Base-by-base conservation (phyloP, 2,797 vertebrate genomes). In the Lagocephalus sceleratus region DNA sequence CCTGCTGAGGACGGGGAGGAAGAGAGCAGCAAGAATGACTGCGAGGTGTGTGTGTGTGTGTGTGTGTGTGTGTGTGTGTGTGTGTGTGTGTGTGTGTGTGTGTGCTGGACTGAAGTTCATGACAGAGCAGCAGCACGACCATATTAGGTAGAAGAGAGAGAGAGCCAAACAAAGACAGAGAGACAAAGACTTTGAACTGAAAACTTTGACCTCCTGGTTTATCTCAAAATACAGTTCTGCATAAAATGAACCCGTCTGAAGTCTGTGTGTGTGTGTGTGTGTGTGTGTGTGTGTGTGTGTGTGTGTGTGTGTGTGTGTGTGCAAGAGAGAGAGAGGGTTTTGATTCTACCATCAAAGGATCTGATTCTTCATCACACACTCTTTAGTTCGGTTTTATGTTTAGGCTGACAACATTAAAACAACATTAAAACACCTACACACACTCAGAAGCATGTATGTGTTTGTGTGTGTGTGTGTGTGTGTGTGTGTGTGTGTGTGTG, bases 101-200 rank as follows among this genome's bases (percentile, higher is more conserved):
- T 51, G 45, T 17, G 39, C n/a, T 52, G 48, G 56, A 71, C 59
- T 72, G 56, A 35, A 51, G 17, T 19, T 42, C 40, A 42, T 9
- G 17, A 19, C 56, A 0, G 47, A 47, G 14, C 68, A 73, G 73
- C 75, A 68, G 70, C 58, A 60, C 32, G 56, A 57, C 88, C 88
- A 83, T 88, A 88, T 89, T 87, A 83, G 88, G 88, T 65, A 84
- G 78, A 72, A 70, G 67, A 75, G 53, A 79, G 39, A 75, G 53
- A 48, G 66, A 62, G 60, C 47, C 48, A 66, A 38, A 62, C 59
- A 76, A 58, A 65, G 62, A 50, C 23, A 45, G 46, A 55, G 50
- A 57, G 68, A 71, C 57, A 15, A 0, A 60, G 65, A 63, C 78
- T 83, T 83, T 81, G 76, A 42, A 68, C 73, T 40, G 1, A 19